Conservation (phyloP, 1,140 invertebrate species). For the Drosophila nebulosa region DNA sequence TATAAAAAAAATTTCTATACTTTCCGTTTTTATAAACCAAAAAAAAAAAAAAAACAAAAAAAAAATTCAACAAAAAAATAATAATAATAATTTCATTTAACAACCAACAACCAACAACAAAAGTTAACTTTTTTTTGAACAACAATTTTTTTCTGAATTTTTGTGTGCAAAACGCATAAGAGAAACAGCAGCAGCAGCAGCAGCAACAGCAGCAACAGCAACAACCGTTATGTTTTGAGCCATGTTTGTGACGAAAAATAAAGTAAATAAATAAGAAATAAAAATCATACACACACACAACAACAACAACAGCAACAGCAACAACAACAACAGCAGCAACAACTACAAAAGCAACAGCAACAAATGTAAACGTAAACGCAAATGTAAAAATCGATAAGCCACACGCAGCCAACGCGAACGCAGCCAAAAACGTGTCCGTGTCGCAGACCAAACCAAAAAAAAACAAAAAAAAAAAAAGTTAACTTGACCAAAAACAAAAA, state of each 20-base stretch:
- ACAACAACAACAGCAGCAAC: conserved; percentile 48
- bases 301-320: background rate
- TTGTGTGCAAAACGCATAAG: conserved; percentile 6
- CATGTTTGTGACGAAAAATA: conserved; percentile 45
- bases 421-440: conserved; percentile 68
- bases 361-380: conserved; percentile 73
- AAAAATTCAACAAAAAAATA: conserved; percentile 33
- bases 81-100: conserved; percentile 44
- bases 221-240: conserved; percentile 66
- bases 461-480: conserved; percentile 18
- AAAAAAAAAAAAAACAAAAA: conserved; percentile 15
- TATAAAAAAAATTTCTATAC: conserved; percentile 39
- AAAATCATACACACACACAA: background rate
- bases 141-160: conserved; percentile 1
- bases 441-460: conserved; percentile 31
- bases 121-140: background rate
- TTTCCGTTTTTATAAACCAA: conserved; percentile 40
- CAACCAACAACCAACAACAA: conserved; percentile 6
- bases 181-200: background rate
- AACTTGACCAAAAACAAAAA: conserved; percentile 6
- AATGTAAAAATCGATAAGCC: conserved; percentile 79
- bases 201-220: background rate
- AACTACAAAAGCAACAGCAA: conserved; percentile 44
- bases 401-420: conserved; percentile 74
- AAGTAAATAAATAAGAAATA: background rate